Base-by-base conservation (phyloP, 2,888 invertebrate genomes). In the Erpobdella octoculata region DNA sequence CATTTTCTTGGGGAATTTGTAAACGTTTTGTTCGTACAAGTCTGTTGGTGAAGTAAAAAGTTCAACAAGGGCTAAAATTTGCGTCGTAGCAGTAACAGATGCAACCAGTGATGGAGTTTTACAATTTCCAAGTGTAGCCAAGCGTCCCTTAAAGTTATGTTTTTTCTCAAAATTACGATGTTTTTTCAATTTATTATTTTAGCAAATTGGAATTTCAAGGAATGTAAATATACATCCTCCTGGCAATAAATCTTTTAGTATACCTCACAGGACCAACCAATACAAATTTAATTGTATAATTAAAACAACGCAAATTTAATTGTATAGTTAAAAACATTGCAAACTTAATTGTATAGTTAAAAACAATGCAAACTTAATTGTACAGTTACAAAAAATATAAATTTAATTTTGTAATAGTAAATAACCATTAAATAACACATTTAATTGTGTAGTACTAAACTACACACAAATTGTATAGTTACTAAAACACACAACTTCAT, bases 1-100 rank as follows among this genome's bases (percentile, higher is more conserved):
- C 96, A 97, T 95, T 86, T 97, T 97, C 86, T 97, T 97, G 70
- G 97, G 96, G 79, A 97, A 86, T 76, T 97, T 87, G 85, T 97
- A 97, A 21, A 97, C 95, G 83, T 97, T 96, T 75, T 93, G 89
- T 85, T 95, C 95, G 84, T 96, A 96, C 74, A 95, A 87, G 59
- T 93, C 93, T 66, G 88, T 86, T 15, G 96, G 96, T 12, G 96
- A 96, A 85, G 95, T 96, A 81, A 92, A 97, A 48, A 97, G 86
- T 85, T 97, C 97, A 79, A 97, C 96, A 75, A 97, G 87, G 35
- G 96, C 97, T 75, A 97, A 85, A 12, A 95, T 95, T 86, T 97
- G 96, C 48, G 96, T 96, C 73, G 93, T 92, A 1, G 95, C 93
- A 38, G 96, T 96, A 78, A 97, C 94, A 36, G 95, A 96, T 70